Evolutionary conservation across 2,888 invertebrate genomes (phyloP).

Genomic region (Lasiommata megera): DNA sequence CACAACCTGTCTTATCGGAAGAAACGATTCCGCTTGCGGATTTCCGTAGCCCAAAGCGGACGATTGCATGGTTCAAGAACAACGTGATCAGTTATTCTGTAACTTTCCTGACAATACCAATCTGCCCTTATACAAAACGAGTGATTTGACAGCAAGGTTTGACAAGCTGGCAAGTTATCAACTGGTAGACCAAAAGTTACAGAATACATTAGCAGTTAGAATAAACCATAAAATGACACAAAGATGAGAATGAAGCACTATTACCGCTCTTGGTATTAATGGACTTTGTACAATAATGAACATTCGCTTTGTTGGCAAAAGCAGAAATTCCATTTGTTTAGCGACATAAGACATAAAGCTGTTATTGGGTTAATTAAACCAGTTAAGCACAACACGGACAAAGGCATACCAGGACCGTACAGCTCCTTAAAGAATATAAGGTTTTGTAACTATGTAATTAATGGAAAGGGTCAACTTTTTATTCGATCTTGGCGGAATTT

Average conservation of each 20-base stretch:
- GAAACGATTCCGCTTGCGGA: too few species aligned
- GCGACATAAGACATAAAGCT: background rate
- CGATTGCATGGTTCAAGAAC: background rate
- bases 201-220: background rate
- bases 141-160: too few species aligned
- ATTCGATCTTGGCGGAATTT: background rate
- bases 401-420: background rate
- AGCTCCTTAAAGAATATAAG: background rate
- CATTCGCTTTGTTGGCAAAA: background rate
- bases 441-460: too few species aligned
- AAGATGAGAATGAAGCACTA: background rate
- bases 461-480: too few species aligned
- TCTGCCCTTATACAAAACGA: too few species aligned
- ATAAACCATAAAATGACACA: background rate
- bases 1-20: too few species aligned
- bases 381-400: background rate
- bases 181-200: too few species aligned
- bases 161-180: too few species aligned
- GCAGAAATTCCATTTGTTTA: constrained; percentile 2
- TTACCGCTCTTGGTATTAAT: background rate
- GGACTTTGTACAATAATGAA: background rate
- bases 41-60: background rate
- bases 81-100: background rate
- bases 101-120: too few species aligned
- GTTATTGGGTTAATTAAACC: background rate